Base-by-base conservation (phyloP, 1,140 invertebrate species). In the Leptoteleia sp. region DNA sequence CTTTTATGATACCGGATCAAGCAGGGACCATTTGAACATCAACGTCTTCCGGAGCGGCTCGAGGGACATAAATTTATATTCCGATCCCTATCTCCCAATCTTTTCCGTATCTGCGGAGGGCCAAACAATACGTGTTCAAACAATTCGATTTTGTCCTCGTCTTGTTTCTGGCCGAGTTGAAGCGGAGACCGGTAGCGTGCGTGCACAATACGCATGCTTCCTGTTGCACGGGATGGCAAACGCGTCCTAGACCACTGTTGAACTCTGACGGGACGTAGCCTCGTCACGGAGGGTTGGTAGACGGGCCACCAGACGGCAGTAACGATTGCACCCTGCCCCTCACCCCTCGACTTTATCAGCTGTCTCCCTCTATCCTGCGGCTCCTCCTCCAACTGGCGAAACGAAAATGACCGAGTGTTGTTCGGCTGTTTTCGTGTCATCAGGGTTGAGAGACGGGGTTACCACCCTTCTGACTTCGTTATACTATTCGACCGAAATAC, bases 401-500 rank as follows among this genome's bases (percentile, higher is more conserved):
- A 57, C 75, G 59, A 62, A 55, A 16, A 68, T 45, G 38, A 43
- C 72, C 62, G 72, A 76, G 29, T 43, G 5, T 45, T 12, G 12
- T 38, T 77, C 75, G 75, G 75, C 59, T 43, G 17, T 52, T 52
- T 43, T 33, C 73, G 64, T 70, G 31, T 68, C 43, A 50, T 7
- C 43, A 43, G 65, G 65, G 61, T 77, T 77, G 50, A 42, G 29
- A 55, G 12, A 54, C 55, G 54, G 55, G 68, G 42, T 67, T 61
- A 71, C 47, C 67, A 82, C 68, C 70, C 77, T 61, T 61, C 19
- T 37, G 9, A 48, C 31, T 61, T 35, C 42, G 29, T 43, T 65
- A 47, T 84, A 85, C 81, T 85, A 79, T 79, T 75, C 80, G 43
- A 75, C 38, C 73, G 48, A 61, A 85, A 84, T 81, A 85, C 81